Conservation (phyloP, 2,888 invertebrate species). For the Glaucopsyche alexis region DNA sequence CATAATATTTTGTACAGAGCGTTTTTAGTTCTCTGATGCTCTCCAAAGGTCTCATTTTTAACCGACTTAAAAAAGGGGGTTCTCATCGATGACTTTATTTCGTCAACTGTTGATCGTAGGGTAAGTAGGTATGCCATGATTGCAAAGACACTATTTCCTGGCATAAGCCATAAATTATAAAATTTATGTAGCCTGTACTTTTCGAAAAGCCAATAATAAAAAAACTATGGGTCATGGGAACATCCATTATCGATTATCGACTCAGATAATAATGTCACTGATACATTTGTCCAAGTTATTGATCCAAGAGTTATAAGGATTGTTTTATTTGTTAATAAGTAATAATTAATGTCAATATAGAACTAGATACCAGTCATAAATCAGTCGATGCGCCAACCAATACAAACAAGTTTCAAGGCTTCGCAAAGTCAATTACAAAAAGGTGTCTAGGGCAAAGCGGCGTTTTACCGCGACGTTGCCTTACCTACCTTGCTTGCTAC, state of each 20-base stretch:
- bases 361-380: constrained; percentile 5
- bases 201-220: too few species aligned
- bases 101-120: too few species aligned
- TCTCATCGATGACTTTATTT: too few species aligned
- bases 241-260: background rate
- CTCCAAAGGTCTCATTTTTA: too few species aligned
- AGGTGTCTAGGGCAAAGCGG: constrained; percentile 33
- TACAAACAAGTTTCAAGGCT: constrained; percentile 38
- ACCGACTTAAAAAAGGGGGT: too few species aligned
- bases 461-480: constrained; percentile 20
- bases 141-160: too few species aligned
- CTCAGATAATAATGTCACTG: background rate
- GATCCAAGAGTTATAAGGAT: constrained; percentile 2
- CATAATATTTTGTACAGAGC: too few species aligned
- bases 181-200: too few species aligned
- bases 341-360: constrained; percentile 7
- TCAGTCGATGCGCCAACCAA: constrained; percentile 33
- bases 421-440: constrained; percentile 38
- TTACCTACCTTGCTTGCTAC: background rate
- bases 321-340: constrained; percentile 4
- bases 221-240: too few species aligned
- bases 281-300: background rate
- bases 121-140: too few species aligned
- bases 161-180: too few species aligned
- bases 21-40: too few species aligned